Conservation (phyloP, 2,113 vertebrate species). For the Nipponia nippon region DNA sequence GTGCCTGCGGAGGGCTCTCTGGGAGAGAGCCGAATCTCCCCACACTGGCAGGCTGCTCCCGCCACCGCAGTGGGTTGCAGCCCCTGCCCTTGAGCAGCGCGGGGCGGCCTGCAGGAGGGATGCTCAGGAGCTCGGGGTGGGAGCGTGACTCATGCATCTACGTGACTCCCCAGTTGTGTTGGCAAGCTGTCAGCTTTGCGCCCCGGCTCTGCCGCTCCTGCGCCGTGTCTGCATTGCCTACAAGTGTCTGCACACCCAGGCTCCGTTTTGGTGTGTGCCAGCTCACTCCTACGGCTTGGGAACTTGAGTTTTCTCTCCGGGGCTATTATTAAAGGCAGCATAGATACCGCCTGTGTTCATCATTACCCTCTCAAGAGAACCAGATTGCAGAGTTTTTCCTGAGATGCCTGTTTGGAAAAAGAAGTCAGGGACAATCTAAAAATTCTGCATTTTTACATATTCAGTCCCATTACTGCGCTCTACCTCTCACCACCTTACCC, state of each 20-base stretch:
- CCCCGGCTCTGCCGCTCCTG: background rate
- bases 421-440: background rate
- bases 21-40: background rate
- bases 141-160: fast-evolving
- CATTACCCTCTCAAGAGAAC: background rate
- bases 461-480: background rate
- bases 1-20: background rate
- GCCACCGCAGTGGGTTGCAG: background rate
- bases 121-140: background rate
- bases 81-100: background rate
- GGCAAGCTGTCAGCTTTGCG: background rate
- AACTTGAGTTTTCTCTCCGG: background rate
- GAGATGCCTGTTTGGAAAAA: background rate
- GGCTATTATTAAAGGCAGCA: background rate
- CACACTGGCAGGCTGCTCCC: too few species aligned
- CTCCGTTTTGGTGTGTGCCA: background rate
- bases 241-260: background rate
- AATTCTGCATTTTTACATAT: background rate
- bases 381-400: background rate
- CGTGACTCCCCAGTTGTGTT: background rate
- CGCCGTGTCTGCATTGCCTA: background rate
- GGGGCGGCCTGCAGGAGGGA: background rate
- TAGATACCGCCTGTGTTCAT: background rate
- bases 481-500: background rate
- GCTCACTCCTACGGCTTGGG: background rate